Base-by-base conservation (phyloP, 2,797 vertebrate species). In the Allobates femoralis region DNA sequence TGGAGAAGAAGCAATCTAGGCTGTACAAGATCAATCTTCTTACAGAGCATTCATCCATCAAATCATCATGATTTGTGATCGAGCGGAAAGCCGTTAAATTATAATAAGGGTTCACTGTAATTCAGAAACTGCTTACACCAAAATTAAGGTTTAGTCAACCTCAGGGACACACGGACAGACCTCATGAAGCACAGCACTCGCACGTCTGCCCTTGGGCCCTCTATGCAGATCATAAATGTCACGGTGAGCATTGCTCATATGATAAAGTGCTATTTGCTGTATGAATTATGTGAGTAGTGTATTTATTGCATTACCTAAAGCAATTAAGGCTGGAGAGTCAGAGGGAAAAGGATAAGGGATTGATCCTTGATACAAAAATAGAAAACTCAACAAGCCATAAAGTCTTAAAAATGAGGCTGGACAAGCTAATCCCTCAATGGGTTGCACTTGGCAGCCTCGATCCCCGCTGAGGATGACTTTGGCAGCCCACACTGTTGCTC, bases 401-500 rank as follows among this genome's bases (percentile, higher is more conserved):
- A 18, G 10, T 80, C 50, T 56, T 53, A 83, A 85, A 74, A 84
- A 81, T 67, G 21, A 84, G 37, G 62, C 85, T 41, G 81, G 88
- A 85, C 77, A 84, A 85, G 41, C 67, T 77, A 86, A 71, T 58
- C 69, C 69, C 81, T 87, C 84, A 75, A 83, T 85, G 88, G 75
- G 4, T 34, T 64, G 1, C 8, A 85, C 88, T 88, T 89, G 89
- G 88, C 87, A 89, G 55, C 46, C 62, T 66, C 0, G 7, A 80
- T 80, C 50, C 58, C 66, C 86, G 37, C 79, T 56, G 66, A 80
- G 28, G n/a, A 26, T 77, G 75, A 66, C n/a, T 53, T 82, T 69
- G 53, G 58, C 83, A 74, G 85, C 28, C 8, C 3, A 5, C 0
- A 0, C 37, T n/a, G 69, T 74, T 85, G 60, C 41, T n/a, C 28